Evolutionary conservation across 2,113 vertebrate species (phyloP), one percentile per base, ranked within the genome.

Genomic region (Baryphthengus martii): DNA sequence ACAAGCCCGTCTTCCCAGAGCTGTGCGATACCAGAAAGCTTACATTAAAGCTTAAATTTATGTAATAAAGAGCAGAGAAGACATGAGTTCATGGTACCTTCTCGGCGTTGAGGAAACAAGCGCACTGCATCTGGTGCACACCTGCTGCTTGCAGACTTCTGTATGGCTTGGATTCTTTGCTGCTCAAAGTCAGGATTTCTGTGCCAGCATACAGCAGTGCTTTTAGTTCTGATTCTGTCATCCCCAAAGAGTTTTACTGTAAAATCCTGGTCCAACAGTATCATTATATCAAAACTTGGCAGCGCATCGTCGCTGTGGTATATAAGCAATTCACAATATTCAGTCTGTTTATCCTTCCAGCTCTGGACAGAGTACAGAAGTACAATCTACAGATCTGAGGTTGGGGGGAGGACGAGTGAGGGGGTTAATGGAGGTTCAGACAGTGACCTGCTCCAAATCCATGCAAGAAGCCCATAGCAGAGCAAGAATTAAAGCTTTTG

Each of bases 201-300:
- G 5, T 88, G 78, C 49, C 85, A 80, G 85, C 61, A 44, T 52
- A 31, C 21, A 47, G 55, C 29, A 40, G 18, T 44, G 49, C 31
- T 93, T 89, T 92, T 66, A 33, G 75, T 75, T 91, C 77, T 81
- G 62, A 37, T 65, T 71, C 39, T 67, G 31, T 56, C 55, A 80
- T 17, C 7, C 55, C 25, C 18, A 83, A 47, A 61, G 26, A 73
- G 70, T 70, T 80, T 26, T 52, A 55, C 15, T 56, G 24, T 74
- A 81, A 89, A 77, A 56, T 63, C 61, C 3, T 81, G 35, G 50
- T 35, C 59, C 15, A 35, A 61, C 45, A 55, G 63, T 85, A 77
- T 40, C 1, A 1, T 83, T 89, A 90, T 93, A 45, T 88, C 47
- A 71, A 23, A 90, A 83, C 50, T 44, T 94, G 42, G 7, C 59